Base-by-base conservation (phyloP, 2,113 vertebrate genomes). In the Aegypius monachus region DNA sequence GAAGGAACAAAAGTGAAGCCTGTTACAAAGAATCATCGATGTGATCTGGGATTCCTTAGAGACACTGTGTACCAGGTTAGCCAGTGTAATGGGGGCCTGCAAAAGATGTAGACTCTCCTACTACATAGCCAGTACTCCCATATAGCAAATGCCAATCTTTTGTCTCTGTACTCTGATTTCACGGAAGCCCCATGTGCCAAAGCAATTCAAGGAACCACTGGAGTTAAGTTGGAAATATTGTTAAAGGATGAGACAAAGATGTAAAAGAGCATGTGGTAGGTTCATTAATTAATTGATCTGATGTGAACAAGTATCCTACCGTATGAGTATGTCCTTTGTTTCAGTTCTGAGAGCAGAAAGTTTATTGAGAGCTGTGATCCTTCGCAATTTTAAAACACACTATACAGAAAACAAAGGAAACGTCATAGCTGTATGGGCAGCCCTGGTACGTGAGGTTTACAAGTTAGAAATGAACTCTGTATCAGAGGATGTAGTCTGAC, bases 251-350 rank as follows among this genome's bases (percentile, higher is more conserved):
- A 88, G 29, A 81, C 9, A n/a, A 79, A 23, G 34, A 40, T 31
- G 5, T 29, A 53, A 61, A 92, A 66, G 4, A 56, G 4, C 16
- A 38, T 11, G 7, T 0, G 1, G 19, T 7, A 31, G 2, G 13
- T 34, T 53, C 6, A 25, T 48, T 4, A 79, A 67, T 78, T 70
- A 72, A 55, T 65, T 74, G 16, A 52, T 59, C 34, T 80, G 26
- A 55, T 72, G 27, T 36, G 27, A 80, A 23, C 10, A 71, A 72
- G 15, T 56, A 59, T 48, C 27, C 9, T 70, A 18, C 10, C 1
- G 0, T 53, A 42, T n/a, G 10, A 62, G n/a, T 23, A 56, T 25
- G 19, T 52, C 27, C 11, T 68, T 91, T 62, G 10, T 16, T 74
- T n/a, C 34, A 34, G 8, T 83, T 92, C 31, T 61, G 53, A 86